Conservation (phyloP, 2,797 vertebrate genomes). For the Sciaenops ocellatus region DNA sequence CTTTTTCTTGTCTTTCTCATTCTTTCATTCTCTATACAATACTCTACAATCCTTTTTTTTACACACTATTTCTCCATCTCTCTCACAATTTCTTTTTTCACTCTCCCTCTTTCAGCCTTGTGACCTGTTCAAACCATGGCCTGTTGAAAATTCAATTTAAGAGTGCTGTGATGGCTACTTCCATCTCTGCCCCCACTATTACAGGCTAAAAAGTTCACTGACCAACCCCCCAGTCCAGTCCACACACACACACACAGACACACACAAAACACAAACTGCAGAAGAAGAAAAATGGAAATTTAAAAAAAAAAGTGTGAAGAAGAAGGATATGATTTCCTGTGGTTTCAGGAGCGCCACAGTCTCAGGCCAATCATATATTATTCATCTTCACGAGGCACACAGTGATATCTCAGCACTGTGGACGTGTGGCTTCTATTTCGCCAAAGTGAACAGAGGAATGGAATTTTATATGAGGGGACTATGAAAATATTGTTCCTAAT, state of each 20-base stretch:
- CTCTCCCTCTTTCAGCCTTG: constrained; percentile 14
- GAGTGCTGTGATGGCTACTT: constrained; percentile 45
- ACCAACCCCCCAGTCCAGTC: constrained; percentile 7
- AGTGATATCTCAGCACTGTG: constrained; percentile 64
- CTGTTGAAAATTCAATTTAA: constrained; percentile 66
- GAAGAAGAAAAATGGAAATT: constrained; percentile 19
- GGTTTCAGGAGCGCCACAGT: constrained; percentile 61
- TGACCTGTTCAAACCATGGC: constrained; percentile 59
- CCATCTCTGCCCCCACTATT: constrained; percentile 30
- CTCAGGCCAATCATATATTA: constrained; percentile 72
- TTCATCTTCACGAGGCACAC: constrained; percentile 70
- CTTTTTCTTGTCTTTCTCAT: constrained; percentile 28
- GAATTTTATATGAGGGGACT: constrained; percentile 69
- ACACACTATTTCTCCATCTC: constrained; percentile 20
- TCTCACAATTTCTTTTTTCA: constrained; percentile 22
- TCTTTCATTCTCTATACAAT: constrained; percentile 19
- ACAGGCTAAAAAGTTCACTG: constrained; percentile 58
- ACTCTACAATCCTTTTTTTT: constrained; percentile 28
- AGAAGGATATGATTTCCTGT: constrained; percentile 60
- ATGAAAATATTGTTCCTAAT: constrained; percentile 74
- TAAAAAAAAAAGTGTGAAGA: constrained; percentile 47
- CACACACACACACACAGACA: constrained; percentile 14
- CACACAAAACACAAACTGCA: constrained; percentile 15
- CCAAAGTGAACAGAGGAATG: constrained; percentile 64
- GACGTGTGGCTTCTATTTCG: constrained; percentile 56